Conservation (phyloP, 1,140 invertebrate species). For the Pectinophora gossypiella region DNA sequence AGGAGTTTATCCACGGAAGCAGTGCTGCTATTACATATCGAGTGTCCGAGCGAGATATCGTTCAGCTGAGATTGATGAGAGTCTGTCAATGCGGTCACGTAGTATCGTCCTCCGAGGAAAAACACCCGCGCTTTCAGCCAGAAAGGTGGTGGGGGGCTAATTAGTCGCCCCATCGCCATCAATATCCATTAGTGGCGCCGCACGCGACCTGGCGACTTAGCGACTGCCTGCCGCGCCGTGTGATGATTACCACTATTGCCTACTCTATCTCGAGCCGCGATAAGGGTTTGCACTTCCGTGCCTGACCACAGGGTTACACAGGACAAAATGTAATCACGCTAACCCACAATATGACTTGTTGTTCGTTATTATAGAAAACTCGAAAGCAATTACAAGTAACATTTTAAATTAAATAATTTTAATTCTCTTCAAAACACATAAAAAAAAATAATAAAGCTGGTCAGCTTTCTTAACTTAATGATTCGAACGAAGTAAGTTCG, state of each 20-base stretch:
- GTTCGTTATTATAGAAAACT: too few species aligned
- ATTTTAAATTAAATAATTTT: too few species aligned
- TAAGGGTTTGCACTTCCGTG: constrained; percentile 51
- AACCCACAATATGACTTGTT: constrained; percentile 7
- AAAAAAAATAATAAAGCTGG: too few species aligned
- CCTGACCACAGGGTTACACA: constrained; percentile 1
- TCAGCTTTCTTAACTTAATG: too few species aligned
- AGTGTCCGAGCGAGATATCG: constrained; percentile 32
- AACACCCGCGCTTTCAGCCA: constrained; percentile 29
- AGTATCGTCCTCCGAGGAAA: constrained; percentile 26
- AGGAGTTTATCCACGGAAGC: not conserved
- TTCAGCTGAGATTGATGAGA: constrained; percentile 31
- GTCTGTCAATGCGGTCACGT: constrained; percentile 18
- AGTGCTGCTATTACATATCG: constrained; percentile 12
- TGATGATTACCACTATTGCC: constrained; percentile 35
- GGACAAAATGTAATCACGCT: not conserved
- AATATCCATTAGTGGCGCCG: constrained; percentile 71
- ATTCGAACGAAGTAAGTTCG: constrained; percentile 6
- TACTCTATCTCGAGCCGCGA: constrained; percentile 36
- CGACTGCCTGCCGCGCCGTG: constrained; percentile 21
- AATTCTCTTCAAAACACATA: too few species aligned
- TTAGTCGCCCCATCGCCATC: constrained; percentile 64
- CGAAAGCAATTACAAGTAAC: too few species aligned
- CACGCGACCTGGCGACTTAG: constrained; percentile 43
- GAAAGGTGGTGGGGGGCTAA: constrained; percentile 52